Evolutionary conservation across 2,113 vertebrate species (phyloP).

Genomic region (Phocoena sinus): DNA sequence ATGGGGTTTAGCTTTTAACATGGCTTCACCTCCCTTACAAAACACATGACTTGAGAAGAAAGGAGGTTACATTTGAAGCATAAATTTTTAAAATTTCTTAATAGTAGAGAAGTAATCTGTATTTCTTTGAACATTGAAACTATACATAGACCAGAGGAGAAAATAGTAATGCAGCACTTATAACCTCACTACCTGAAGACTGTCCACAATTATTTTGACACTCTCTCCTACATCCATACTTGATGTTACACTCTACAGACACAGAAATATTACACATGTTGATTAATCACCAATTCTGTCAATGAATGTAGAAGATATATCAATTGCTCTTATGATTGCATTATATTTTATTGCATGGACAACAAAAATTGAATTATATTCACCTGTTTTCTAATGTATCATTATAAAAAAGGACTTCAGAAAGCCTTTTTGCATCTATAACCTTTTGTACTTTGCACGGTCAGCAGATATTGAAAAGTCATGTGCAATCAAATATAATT

Average conservation of each 20-base stretch:
- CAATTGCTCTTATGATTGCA: background rate
- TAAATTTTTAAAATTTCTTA: background rate
- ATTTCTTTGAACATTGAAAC: background rate
- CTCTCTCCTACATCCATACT: background rate
- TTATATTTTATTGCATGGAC: background rate
- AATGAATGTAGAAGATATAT: background rate
- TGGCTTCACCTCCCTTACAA: background rate
- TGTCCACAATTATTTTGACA: background rate
- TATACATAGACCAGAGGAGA: background rate
- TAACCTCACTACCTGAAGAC: background rate
- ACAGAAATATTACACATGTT: background rate
- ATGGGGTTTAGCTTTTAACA: background rate
- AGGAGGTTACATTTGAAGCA: background rate
- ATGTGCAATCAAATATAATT: background rate
- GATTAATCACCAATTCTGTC: background rate
- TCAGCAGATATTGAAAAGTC: background rate
- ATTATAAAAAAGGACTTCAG: background rate
- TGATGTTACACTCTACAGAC: background rate
- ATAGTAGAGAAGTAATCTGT: background rate
- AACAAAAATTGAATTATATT: background rate
- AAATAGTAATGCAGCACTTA: background rate
- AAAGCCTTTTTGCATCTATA: background rate
- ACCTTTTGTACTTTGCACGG: background rate
- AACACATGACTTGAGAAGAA: background rate
- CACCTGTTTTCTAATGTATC: background rate